Base-by-base conservation (phyloP, 2,797 vertebrate genomes). In the Pantherophis alleghaniensis region DNA sequence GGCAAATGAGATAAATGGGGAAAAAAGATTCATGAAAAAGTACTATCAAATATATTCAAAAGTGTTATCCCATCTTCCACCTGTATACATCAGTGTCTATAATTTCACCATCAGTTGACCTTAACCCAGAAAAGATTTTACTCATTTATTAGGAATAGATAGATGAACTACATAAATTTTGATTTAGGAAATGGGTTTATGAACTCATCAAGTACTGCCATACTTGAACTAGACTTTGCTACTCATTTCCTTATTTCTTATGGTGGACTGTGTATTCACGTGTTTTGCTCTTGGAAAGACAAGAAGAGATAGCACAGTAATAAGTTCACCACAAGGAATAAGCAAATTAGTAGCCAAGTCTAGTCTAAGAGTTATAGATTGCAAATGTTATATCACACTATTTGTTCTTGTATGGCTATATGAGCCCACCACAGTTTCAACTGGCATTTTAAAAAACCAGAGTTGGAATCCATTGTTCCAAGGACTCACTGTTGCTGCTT, bases 111-210 rank as follows among this genome's bases (percentile, higher is more conserved):
- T 37, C 69, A 42, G 32, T 22, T 42, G 18, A 42, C 7, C 69
- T 42, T 42, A 79, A 79, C 69, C 9, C 69, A 79, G 32, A 79
- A 42, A 32, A 79, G 18, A 79, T 7, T 79, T 42, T 20, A 92
- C 86, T 10, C 26, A 5, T 56, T 74, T 94, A 91, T 96, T 95
- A 86, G 57, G 83, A 93, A 89, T 89, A 20, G 28, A 91, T 93
- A 91, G 97, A 93, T 95, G 95, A 96, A 96, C 96, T 95, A 66
- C 24, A 83, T 56, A 7, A 37, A 88, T 94, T 3, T 1, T 94
- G 55, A 94, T 91, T 87, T 95, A 91, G 69, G 93, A 93, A 93
- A 94, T 95, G 95, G 32, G 24, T 94, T 94, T 92, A 92, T 92
- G 94, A 96, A 93, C 94, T 92, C 0, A 56, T 56, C 12, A 56